Evolutionary conservation across 2,888 invertebrate genomes (phyloP).

Genomic region (Hypselothyrea guttata): DNA sequence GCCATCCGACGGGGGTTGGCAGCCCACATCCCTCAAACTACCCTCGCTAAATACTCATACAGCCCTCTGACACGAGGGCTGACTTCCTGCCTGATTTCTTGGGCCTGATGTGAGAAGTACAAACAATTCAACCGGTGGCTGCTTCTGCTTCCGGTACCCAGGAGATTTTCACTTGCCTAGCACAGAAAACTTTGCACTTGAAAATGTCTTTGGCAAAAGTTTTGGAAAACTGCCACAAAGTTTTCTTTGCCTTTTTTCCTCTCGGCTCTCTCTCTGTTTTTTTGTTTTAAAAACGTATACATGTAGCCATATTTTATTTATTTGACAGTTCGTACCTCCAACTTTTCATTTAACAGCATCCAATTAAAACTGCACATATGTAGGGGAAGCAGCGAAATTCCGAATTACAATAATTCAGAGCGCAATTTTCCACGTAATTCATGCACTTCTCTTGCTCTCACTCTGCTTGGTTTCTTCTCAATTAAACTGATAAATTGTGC

Average conservation of each 20-base stretch:
- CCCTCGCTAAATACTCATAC: constrained; percentile 40
- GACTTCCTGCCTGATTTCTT: not conserved
- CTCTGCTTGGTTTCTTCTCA: too few relatives aligned
- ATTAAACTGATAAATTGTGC: constrained; percentile 64
- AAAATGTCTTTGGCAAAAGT: constrained; percentile 61
- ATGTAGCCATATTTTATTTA: constrained; percentile 42
- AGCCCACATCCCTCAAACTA: constrained; percentile 36
- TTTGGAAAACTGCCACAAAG: constrained; percentile 51
- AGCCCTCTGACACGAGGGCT: constrained; percentile 1
- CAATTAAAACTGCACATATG: constrained; percentile 55
- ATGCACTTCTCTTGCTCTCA: constrained; percentile 43
- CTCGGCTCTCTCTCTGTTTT: not conserved
- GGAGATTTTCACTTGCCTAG: constrained; percentile 49
- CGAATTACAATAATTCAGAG: constrained; percentile 2
- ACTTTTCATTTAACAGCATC: constrained; percentile 22
- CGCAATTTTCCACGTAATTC: constrained; percentile 41
- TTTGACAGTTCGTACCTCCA: constrained; percentile 38
- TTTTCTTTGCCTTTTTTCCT: constrained; percentile 1
- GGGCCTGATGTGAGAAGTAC: constrained; percentile 14
- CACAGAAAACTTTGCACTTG: constrained; percentile 64
- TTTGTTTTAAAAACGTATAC: constrained; percentile 35
- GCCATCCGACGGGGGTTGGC: constrained; percentile 4
- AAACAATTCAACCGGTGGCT: constrained; percentile 58
- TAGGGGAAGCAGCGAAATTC: constrained; percentile 13
- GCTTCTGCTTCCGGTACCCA: constrained; percentile 25